phyloP scores from a whole-genome alignment of 2,797 vertebrate genomes.

The Microctenopoma lineatum region DNA sequence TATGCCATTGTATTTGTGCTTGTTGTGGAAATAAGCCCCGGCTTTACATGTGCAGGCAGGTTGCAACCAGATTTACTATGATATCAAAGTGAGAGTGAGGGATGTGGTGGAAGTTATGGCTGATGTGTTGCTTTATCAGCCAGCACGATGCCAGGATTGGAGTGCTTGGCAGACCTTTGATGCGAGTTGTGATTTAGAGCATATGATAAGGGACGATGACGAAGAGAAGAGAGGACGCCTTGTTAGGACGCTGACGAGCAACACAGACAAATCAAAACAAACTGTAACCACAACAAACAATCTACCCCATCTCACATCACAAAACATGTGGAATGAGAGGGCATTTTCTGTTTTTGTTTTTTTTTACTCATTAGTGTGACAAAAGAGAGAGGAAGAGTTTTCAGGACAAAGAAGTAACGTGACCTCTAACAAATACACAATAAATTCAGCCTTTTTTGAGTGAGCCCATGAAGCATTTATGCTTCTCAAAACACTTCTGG shows the following conservation, averaged over 20 bases:
- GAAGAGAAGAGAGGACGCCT: constrained; percentile 18
- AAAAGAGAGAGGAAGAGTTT: not conserved
- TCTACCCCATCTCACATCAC: constrained; percentile 12
- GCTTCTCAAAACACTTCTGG: not conserved
- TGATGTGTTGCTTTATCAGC: constrained; percentile 62
- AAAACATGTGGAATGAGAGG: not conserved
- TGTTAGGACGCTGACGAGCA: constrained; percentile 43
- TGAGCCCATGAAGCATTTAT: not conserved
- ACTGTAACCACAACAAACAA: constrained; percentile 36
- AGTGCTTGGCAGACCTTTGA: constrained; percentile 44
- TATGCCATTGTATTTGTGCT: constrained; percentile 11
- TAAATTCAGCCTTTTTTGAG: constrained; percentile 2
- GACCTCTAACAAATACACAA: not conserved
- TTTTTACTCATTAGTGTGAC: not conserved
- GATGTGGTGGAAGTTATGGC: constrained; percentile 51
- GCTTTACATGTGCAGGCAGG: constrained; percentile 28
- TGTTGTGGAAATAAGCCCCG: constrained; percentile 10
- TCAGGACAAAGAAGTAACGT: not conserved
- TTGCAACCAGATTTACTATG: constrained; percentile 28
- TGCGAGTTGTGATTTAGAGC: constrained; percentile 46
- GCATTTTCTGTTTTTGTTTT: not conserved
- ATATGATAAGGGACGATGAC: constrained; percentile 14
- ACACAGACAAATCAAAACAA: constrained; percentile 46
- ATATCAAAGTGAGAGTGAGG: constrained; percentile 32
- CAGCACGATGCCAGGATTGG: constrained; percentile 18